phyloP scores from a whole-genome alignment of 1,140 invertebrate species.

The Zaprionus camerounensis region DNA sequence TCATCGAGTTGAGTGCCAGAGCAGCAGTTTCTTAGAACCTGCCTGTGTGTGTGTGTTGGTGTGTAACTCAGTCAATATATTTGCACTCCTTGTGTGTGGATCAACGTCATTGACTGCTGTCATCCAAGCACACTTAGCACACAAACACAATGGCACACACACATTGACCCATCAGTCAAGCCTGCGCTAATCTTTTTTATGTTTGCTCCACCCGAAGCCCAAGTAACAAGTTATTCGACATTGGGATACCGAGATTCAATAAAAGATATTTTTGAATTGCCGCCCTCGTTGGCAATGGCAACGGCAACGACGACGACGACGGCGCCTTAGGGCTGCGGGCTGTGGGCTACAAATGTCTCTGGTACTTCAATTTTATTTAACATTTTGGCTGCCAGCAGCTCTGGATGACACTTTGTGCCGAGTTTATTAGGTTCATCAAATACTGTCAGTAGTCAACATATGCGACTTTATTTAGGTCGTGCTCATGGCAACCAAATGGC shows the following conservation, averaged over 20 bases:
- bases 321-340: constrained; percentile 1
- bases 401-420: constrained; percentile 71
- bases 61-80: constrained; percentile 24
- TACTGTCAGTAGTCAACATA: constrained; percentile 69
- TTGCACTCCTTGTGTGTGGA: constrained; percentile 16
- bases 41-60: not conserved
- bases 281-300: constrained; percentile 19
- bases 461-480: constrained; percentile 61
- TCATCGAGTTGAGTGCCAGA: constrained; percentile 8
- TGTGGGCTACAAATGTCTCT: constrained; percentile 35
- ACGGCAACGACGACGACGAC: constrained; percentile 1
- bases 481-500: constrained; percentile 52
- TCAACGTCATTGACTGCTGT: constrained; percentile 66
- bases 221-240: constrained; percentile 33
- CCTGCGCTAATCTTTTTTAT: constrained; percentile 72
- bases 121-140: constrained; percentile 24
- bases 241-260: constrained; percentile 72
- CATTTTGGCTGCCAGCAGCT: constrained; percentile 54
- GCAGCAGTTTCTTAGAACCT: not conserved
- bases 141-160: constrained; percentile 26
- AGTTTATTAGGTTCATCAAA: constrained; percentile 78
- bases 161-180: constrained; percentile 66
- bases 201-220: constrained; percentile 21
- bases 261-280: constrained; percentile 66
- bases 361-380: constrained; percentile 77